Base-by-base conservation (phyloP, 2,113 vertebrate species). In the Gavialis gangeticus region DNA sequence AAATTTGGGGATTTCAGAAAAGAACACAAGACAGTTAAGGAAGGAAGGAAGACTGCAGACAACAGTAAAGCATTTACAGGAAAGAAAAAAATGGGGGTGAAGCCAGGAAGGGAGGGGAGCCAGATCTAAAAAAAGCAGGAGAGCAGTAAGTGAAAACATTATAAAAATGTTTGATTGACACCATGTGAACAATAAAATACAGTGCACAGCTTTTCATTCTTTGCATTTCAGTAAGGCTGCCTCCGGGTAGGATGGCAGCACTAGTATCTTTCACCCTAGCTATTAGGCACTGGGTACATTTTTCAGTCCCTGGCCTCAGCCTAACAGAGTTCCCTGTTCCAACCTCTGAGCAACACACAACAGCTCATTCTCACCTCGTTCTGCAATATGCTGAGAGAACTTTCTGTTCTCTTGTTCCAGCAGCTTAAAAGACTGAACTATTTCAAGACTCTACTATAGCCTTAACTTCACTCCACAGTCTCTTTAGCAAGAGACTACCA, bases 301-400 rank as follows among this genome's bases (percentile, higher is more conserved):
- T 91, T 90, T 91, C 80, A 95, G 79, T 66, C 6, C 62, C 58
- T 96, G 81, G 89, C 94, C 94, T 86, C 81, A 90, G 19, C 21
- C 37, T 92, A 4, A 73, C 34, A 73, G 69, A 46, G 0, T 11
- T 80, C 76, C 75, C 84, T 18, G 25, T n/a, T 96, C 92, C 90
- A 90, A 91, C 28, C 84, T 57, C 82, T 87, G 13, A 54, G 92
- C 82, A 86, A 0, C 14, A 87, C 83, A 94, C 0, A 0, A 83
- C 83, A 76, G 63, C 91, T 97, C 96, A 92, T 75, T 96, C 88
- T 0, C 96, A 96, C 96, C 92, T 96, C 94, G 88, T 96, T 97
- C 88, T 81, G 84, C 59, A 92, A 10, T 2, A 10, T 30, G 30
- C 4, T 2, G 76, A 63, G 81, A 88, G 95, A 95, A 95, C 91